Conservation (phyloP, 2,113 vertebrate genomes). For the Phylloscopus trochilus region DNA sequence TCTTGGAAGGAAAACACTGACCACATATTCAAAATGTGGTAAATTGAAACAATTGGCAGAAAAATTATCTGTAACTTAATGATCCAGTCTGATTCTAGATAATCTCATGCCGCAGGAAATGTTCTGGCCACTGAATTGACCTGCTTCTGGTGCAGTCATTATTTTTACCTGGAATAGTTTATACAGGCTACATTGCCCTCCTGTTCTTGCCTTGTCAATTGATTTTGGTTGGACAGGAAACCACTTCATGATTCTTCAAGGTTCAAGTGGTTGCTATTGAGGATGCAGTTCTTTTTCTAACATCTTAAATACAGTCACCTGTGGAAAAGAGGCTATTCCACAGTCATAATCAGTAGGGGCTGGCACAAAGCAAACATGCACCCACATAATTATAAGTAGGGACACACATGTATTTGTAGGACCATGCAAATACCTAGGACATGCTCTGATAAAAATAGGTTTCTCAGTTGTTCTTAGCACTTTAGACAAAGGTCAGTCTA, state of each 20-base stretch:
- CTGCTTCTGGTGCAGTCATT: neutral
- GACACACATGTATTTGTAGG: neutral
- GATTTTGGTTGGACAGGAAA: neutral
- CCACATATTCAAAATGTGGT: neutral
- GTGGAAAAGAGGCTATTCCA: neutral
- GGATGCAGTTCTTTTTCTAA: neutral
- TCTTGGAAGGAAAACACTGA: neutral
- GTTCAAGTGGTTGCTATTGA: neutral
- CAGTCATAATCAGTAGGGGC: neutral
- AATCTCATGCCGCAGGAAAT: neutral
- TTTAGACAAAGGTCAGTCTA: neutral
- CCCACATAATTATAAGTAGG: neutral
- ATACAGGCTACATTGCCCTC: neutral
- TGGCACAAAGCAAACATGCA: neutral
- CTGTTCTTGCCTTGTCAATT: conserved; percentile 1
- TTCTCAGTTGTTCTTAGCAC: neutral
- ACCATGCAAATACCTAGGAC: neutral
- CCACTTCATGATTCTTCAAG: neutral
- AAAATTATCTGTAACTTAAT: conserved; percentile 4
- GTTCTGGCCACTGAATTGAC: neutral
- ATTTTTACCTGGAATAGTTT: conserved; percentile 6
- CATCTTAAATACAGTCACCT: neutral
- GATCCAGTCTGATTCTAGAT: neutral
- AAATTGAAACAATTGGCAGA: conserved; percentile 24
- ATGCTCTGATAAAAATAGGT: neutral